Percentiles rank a stretch among this genome's conserved stretches.
These are phyloP conservation scores for Choristoneura rosaceana DNA, from an alignment of 2,888 invertebrate species.

Conservation along the genomic window DNA sequence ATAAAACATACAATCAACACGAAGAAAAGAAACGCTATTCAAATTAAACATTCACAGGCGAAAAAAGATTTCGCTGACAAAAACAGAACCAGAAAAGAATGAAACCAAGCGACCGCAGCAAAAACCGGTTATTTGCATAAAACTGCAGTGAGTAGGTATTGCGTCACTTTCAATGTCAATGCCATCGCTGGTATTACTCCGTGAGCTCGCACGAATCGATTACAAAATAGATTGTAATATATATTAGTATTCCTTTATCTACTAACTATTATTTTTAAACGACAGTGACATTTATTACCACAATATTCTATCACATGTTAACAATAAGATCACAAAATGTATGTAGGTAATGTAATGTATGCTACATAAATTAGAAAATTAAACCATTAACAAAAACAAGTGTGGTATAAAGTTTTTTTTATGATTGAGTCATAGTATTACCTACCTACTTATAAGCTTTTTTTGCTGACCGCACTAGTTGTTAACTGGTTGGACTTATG, in stretches of 20 bases:
- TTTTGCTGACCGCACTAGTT: too few species aligned
- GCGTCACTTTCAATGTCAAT: slow-evolving; percentile 34
- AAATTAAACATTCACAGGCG: not conserved
- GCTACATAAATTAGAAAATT: too few species aligned
- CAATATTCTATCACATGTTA: too few species aligned
- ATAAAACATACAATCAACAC: not conserved
- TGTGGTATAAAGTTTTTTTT: too few species aligned
- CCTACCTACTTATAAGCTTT: too few species aligned
- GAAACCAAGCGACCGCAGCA: slow-evolving; percentile 20
- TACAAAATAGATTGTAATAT: not conserved
- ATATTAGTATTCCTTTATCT: not conserved
- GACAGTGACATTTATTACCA: too few species aligned
- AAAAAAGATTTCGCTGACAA: slow-evolving; percentile 1
- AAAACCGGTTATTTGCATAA: slow-evolving; percentile 32
- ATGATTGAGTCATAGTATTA: too few species aligned
- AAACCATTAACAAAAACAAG: too few species aligned
- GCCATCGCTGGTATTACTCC: slow-evolving; percentile 8
- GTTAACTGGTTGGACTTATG: too few species aligned
- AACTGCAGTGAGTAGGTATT: slow-evolving; percentile 16
- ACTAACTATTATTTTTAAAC: not conserved
- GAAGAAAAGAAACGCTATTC: not conserved
- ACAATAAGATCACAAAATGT: too few species aligned
- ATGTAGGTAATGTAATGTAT: too few species aligned
- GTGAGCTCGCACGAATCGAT: not conserved
- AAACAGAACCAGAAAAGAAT: slow-evolving; percentile 3